Percentiles rank a stretch among this genome's conserved stretches.
Evolutionary conservation across 2,797 vertebrate species (phyloP).

Genomic region (Anomalospiza imberbis): DNA sequence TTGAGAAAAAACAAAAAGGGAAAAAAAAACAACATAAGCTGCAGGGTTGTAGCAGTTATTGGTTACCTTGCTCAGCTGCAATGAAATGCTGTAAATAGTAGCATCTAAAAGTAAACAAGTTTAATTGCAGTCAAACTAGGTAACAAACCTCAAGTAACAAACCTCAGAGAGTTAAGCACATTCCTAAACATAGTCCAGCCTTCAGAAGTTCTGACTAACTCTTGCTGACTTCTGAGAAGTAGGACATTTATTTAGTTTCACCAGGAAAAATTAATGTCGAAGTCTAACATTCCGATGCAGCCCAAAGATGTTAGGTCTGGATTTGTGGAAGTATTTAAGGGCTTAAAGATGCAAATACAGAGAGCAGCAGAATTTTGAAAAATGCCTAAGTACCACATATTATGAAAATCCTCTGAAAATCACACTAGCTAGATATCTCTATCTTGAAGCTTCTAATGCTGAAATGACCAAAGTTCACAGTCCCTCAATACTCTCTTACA

Average conservation of each 20-base stretch:
- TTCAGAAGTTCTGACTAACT: not conserved
- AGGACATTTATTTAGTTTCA: not conserved
- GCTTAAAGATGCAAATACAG: conserved; percentile 19
- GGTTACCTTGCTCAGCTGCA: not conserved
- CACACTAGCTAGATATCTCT: not conserved
- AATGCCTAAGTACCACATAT: not conserved
- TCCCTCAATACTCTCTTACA: not conserved
- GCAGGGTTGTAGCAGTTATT: accelerated
- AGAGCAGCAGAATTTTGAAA: conserved; percentile 13
- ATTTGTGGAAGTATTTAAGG: conserved; percentile 33
- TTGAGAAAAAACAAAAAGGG: not conserved
- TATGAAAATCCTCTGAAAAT: conserved; percentile 44
- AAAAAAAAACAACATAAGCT: accelerated
- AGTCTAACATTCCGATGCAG: not conserved
- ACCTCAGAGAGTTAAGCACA: not conserved
- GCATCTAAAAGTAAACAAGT: not conserved
- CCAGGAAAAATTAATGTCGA: not conserved
- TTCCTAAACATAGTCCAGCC: not conserved
- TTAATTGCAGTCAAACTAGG: not conserved
- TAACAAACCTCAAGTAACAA: not conserved
- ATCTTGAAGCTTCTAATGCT: not conserved
- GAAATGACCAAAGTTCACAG: not conserved
- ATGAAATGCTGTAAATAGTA: not conserved
- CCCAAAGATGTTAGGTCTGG: conserved; percentile 17
- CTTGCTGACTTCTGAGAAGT: not conserved